These are phyloP conservation scores for Urosaurus nigricauda DNA, from an alignment of 2,797 vertebrate species.

Conservation along the genomic window DNA sequence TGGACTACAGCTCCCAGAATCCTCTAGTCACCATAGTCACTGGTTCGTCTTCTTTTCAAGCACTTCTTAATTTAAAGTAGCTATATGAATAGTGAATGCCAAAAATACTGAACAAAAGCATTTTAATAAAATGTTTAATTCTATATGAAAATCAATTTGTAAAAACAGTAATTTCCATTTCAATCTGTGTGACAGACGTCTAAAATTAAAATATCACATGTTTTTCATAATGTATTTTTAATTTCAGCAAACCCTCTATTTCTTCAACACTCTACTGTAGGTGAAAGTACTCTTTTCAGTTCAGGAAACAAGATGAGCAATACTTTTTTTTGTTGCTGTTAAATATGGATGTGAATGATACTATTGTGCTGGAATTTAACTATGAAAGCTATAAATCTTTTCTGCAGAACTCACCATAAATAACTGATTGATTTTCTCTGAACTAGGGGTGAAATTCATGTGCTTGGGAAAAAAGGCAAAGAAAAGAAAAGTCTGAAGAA, in stretches of 20 bases:
- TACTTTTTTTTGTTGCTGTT: conserved; percentile 41
- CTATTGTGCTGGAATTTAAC: conserved; percentile 28
- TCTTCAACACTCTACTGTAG: conserved; percentile 44
- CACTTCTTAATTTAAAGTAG: not conserved
- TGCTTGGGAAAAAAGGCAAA: not conserved
- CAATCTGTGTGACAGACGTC: not conserved
- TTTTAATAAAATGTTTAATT: not conserved
- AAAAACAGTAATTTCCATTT: not conserved
- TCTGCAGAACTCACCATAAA: conserved; percentile 38
- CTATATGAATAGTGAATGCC: not conserved
- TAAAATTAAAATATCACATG: conserved; percentile 3
- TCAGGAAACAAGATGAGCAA: conserved; percentile 28
- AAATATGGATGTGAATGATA: not conserved
- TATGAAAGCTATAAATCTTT: conserved; percentile 50
- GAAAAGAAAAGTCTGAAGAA: not conserved
- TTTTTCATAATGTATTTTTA: conserved; percentile 55
- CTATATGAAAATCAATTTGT: not conserved
- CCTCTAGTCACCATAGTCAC: not conserved
- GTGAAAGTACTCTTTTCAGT: conserved; percentile 25
- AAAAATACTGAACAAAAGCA: not conserved
- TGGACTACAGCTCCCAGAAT: not conserved
- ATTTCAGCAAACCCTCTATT: conserved; percentile 56
- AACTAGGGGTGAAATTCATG: not conserved
- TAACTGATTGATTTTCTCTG: conserved; percentile 27
- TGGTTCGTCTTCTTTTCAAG: not conserved